Evolutionary conservation across 1,140 invertebrate species (phyloP), one percentile per base, ranked within the genome.

Genomic region (Drosophila navojoa): DNA sequence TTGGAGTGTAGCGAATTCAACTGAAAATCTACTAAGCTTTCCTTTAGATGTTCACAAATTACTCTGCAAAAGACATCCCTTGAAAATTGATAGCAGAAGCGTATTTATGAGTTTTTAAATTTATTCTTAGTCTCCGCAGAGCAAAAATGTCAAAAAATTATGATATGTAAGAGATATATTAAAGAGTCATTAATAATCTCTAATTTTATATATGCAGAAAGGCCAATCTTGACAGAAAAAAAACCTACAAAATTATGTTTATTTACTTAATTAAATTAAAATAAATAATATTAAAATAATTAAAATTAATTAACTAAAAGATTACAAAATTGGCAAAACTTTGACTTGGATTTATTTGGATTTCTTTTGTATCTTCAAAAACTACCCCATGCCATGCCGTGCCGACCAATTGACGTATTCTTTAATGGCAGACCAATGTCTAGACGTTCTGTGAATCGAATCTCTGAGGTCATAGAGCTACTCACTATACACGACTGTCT

Each of bases 391-490:
- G 72, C 72, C 29, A 13, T 22, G 71, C 35, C 35, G 27, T 50
- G 57, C 49, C 47, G 82, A 86, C 82, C 81, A 85, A 79, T 86
- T 86, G 82, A 86, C 81, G 76, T 79, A 71, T 78, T 67, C 53
- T 70, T 66, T 75, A 62, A 79, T 66, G 76, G 71, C 82, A 86
- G 79, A 89, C 76, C 79, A 64, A 66, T 87, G 82, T 89, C 82
- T 87, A 87, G 82, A 87, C 84, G 53, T 32, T 71, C 40, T 67
- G 61, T 54, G 40, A 70, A 78, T 69, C 61, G 50, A 78, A 68
- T 71, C 76, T 86, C 79, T 86, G 82, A 86, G 82, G 84, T 86
- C 82, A 87, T 76, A 76, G 19, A 63, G 68, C 64, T 71, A 76
- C 66, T 75, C 70, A 71, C 40, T 69, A 66, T 77, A 53, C 57